Evolutionary conservation across 2,888 invertebrate genomes (phyloP).

Genomic region (Euphydryas editha): DNA sequence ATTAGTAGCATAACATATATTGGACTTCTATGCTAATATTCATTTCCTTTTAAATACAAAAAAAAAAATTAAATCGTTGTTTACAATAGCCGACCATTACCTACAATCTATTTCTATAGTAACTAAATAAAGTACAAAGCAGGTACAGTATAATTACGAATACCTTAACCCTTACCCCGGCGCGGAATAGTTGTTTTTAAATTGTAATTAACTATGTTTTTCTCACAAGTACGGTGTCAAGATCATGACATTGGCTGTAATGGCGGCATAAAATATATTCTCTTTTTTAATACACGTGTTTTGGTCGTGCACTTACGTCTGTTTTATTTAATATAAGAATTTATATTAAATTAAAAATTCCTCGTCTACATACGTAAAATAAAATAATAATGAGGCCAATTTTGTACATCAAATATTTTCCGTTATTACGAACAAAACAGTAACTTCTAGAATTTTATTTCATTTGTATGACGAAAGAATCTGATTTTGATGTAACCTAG

Average conservation of each 20-base stretch:
- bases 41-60: no score
- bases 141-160: conserved; percentile 25
- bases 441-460: no score
- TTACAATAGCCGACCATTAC: neutral
- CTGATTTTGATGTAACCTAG: neutral
- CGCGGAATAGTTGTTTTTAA: conserved; percentile 40
- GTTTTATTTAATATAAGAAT: neutral
- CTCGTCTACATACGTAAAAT: no score
- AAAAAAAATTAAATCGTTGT: no score
- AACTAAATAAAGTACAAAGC: conserved; percentile 1
- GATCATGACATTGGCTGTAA: conserved; percentile 31
- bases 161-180: conserved; percentile 40
- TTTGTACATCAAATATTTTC: no score
- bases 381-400: no score
- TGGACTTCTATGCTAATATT: no score
- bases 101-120: neutral
- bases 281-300: conserved; percentile 21
- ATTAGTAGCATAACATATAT: no score
- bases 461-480: no score
- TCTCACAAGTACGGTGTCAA: conserved; percentile 41
- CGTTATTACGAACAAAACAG: no score
- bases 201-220: conserved; percentile 42
- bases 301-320: neutral
- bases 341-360: neutral
- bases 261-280: conserved; percentile 16